Evolutionary conservation across 2,113 vertebrate species (phyloP).

Genomic region (Toxotes chatareus): DNA sequence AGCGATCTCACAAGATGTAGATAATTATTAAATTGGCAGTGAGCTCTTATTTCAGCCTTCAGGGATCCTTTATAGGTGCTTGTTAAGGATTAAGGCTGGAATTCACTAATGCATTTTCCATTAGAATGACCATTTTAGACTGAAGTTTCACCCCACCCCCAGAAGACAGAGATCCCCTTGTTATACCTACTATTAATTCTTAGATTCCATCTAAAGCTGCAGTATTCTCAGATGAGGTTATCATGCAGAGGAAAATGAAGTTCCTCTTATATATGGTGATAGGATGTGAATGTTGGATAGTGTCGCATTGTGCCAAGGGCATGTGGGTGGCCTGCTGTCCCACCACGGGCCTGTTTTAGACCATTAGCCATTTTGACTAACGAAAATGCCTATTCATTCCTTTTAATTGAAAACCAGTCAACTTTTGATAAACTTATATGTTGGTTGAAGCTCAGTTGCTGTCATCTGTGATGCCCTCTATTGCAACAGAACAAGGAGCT

Average conservation of each 20-base stretch:
- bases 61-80: constrained; percentile 39
- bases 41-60: constrained; percentile 7
- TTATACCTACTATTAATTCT: constrained; percentile 11
- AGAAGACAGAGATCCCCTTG: constrained; percentile 32
- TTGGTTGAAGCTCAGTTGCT: neutral
- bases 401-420: neutral
- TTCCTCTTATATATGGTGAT: neutral
- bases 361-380: neutral
- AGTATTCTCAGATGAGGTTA: constrained; percentile 30
- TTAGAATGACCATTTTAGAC: constrained; percentile 21
- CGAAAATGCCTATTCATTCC: neutral
- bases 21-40: constrained; percentile 26
- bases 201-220: constrained; percentile 20
- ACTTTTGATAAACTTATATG: neutral
- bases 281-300: neutral
- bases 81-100: constrained; percentile 36
- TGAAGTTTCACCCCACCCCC: constrained; percentile 14
- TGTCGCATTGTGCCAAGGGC: constrained; percentile 7
- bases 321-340: neutral
- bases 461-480: neutral
- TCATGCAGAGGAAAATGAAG: neutral
- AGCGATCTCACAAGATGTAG: constrained; percentile 14
- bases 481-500: neutral
- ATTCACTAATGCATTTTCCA: constrained; percentile 40
- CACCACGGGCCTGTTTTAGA: neutral